Conservation (phyloP, 35 echinoderm and acorn worm genomes). For the Chiridota heheva region DNA sequence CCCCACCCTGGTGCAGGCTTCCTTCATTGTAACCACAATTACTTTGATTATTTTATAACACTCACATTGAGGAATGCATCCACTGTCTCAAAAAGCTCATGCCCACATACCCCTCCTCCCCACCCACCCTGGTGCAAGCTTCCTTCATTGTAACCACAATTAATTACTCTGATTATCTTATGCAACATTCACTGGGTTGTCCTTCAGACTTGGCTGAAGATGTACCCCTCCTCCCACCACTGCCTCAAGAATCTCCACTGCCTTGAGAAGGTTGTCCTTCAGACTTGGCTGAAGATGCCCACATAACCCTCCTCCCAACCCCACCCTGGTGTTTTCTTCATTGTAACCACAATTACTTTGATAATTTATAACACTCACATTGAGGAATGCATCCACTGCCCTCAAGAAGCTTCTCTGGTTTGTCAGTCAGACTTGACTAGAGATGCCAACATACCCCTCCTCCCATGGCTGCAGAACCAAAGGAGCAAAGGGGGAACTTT, state of each 20-base stretch:
- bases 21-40: background rate
- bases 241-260: too few species aligned
- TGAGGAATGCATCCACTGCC: slow-evolving; percentile 40
- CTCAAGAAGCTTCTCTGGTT: slow-evolving; percentile 29
- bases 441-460: too few species aligned
- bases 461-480: too few species aligned
- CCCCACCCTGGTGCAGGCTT: too few species aligned
- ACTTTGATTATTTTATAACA: background rate
- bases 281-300: background rate
- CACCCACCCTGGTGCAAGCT: too few species aligned
- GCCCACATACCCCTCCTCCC: too few species aligned
- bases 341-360: background rate
- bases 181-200: slow-evolving; percentile 28
- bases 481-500: too few species aligned
- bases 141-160: background rate
- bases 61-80: slow-evolving; percentile 42
- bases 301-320: too few species aligned
- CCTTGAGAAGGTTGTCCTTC: slow-evolving; percentile 28
- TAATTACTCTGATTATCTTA: too few species aligned
- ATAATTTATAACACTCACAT: background rate
- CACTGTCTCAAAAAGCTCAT: slow-evolving; percentile 36
- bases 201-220: background rate
- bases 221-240: too few species aligned
- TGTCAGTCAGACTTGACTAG: too few species aligned
- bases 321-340: too few species aligned